Conservation (phyloP, 2,797 vertebrate genomes). For the Sebastes steindachneri region DNA sequence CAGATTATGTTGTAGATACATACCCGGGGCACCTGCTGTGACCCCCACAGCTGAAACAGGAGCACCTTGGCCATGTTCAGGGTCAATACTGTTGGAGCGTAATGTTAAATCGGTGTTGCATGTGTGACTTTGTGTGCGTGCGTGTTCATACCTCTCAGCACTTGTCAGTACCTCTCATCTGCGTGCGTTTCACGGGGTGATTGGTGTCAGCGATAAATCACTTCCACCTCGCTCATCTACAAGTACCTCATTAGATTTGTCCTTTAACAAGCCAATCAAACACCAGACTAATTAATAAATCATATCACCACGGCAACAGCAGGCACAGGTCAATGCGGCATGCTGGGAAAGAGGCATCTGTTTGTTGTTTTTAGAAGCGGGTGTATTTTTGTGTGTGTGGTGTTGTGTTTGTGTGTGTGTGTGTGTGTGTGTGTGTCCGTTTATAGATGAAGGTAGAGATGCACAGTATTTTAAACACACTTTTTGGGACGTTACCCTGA, state of each 20-base stretch:
- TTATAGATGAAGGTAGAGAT: neutral
- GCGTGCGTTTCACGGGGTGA: conserved; percentile 29
- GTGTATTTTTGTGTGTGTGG: neutral
- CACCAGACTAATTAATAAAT: conserved; percentile 65
- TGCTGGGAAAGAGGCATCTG: conserved; percentile 27
- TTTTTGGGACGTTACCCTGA: neutral
- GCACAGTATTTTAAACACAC: neutral
- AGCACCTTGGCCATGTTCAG: conserved; percentile 35
- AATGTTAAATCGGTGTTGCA: neutral
- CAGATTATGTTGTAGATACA: conserved; percentile 28
- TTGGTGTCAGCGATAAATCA: conserved; percentile 34
- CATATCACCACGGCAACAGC: conserved; percentile 56
- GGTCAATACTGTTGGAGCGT: conserved; percentile 14
- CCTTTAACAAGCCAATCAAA: conserved; percentile 70
- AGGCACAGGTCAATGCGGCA: conserved; percentile 48
- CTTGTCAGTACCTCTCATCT: conserved; percentile 5
- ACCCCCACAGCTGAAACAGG: conserved; percentile 30
- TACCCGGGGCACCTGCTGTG: conserved; percentile 18
- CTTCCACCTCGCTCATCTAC: conserved; percentile 43
- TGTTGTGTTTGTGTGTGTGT: neutral
- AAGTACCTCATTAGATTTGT: conserved; percentile 65
- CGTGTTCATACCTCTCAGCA: neutral
- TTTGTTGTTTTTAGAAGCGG: conserved; percentile 30
- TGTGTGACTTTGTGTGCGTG: neutral
- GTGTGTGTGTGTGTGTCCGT: neutral